These are phyloP conservation scores for Panagrolaimus sp. DNA, from an alignment of 1,140 invertebrate species.

Conservation along the genomic window DNA sequence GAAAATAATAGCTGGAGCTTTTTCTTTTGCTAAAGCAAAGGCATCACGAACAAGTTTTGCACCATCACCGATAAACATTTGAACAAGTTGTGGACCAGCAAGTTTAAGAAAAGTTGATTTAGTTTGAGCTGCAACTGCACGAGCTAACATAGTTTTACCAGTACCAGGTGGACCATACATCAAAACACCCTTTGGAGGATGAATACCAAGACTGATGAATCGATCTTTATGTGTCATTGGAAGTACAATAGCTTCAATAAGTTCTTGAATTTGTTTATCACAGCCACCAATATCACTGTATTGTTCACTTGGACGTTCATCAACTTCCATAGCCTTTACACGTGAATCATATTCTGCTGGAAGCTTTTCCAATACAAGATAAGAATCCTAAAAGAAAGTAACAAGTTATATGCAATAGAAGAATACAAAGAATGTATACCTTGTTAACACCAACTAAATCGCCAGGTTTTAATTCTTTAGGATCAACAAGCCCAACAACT, in stretches of 20 bases:
- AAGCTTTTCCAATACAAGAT: constrained; percentile 90
- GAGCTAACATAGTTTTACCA: constrained; percentile 86
- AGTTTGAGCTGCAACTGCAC: constrained; percentile 97
- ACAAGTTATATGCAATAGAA: constrained; percentile 15
- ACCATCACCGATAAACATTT: constrained; percentile 98
- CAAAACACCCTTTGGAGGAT: constrained; percentile 93
- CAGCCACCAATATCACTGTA: constrained; percentile 98
- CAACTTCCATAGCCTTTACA: constrained; percentile 99
- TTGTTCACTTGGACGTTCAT: constrained; percentile 96
- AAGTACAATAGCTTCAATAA: constrained; percentile 69
- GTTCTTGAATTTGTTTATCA: constrained; percentile 90
- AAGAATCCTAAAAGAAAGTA: constrained; percentile 74
- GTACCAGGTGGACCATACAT: constrained; percentile 87
- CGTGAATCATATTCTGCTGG: constrained; percentile 97
- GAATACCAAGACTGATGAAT: constrained; percentile 95
- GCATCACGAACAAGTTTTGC: constrained; percentile 96
- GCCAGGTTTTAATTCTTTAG: constrained; percentile 91
- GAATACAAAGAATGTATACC: constrained; percentile 59
- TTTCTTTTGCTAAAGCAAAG: constrained; percentile 97
- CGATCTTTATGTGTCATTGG: constrained; percentile 99
- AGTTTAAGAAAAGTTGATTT: constrained; percentile 93
- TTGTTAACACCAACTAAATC: constrained; percentile 98
- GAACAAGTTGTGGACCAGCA: constrained; percentile 95
- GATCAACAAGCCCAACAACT: constrained; percentile 94
- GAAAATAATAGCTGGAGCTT: constrained; percentile 97